Evolutionary conservation across 92 coral and sea anemone genomes (phyloP), one percentile per base, ranked within the genome.

Genomic region (Epizoanthus illoricatus): DNA sequence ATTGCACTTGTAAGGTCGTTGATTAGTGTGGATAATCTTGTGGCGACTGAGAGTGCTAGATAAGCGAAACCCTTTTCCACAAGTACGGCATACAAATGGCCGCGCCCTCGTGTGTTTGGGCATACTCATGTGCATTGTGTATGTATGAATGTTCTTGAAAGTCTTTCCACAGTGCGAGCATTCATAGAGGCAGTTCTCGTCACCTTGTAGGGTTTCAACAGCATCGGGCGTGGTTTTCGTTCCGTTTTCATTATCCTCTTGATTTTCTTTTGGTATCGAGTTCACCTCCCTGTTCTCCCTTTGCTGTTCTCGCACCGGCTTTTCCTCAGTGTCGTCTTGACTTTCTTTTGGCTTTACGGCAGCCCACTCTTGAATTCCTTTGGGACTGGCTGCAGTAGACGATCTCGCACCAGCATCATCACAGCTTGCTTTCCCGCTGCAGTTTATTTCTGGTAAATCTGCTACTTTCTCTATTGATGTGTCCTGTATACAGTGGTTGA

Each of bases 51-150:
- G 72, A 16, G 88, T 85, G 62, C 88, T 85, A 7, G 88, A 69
- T 33, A 85, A 62, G 28, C 88, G 88, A 55, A 85, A 85, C 20
- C 88, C 88, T 79, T 79, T 79, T 2, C 88, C 88, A 17, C 88
- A 85, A 2, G 82, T 78, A 16, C 58, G 88, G 56, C 88, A 85
- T 3, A 61, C 56, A 28, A 69, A 85, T 4, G 88, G 88, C 43
- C 79, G 54, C 28, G 71, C 84, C 18, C 84, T 79, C 7, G 80
- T 85, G 70, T 85, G 88, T 23, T 57, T 45, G 5, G 88, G 85
- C 85, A 85, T 79, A 55, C 56, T 85, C 88, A 79, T 85, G 24
- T 85, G 88, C 3, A 65, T 73, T 15, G 60, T 74, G 28, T 74
- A 85, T 7, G 84, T 85, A 62, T 85, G 59, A n/a, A 23, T 15